Conservation (phyloP, 2,888 invertebrate genomes). For the Julus scandinavius region DNA sequence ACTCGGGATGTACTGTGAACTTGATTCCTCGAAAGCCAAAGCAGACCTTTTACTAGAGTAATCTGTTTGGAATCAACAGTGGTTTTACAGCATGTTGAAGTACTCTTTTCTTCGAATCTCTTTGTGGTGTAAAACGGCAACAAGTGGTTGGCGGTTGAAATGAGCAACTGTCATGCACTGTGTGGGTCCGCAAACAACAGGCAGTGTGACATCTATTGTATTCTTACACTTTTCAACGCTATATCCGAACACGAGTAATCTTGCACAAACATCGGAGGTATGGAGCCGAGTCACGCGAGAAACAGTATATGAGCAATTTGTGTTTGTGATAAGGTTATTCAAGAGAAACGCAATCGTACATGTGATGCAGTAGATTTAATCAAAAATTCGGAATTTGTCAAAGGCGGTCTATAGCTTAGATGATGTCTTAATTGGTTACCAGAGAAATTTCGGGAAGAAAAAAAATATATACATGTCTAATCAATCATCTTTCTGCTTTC, state of each 20-base stretch:
- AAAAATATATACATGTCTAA: too few relatives aligned
- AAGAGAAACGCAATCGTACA: not conserved
- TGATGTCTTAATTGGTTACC: too few relatives aligned
- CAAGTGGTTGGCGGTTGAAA: conserved; percentile 15
- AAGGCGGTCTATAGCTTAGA: not conserved
- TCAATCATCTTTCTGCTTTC: too few relatives aligned
- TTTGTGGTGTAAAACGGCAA: conserved; percentile 8
- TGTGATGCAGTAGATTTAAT: not conserved
- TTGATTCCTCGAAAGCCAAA: not conserved
- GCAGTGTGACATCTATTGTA: not conserved
- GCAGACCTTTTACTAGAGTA: not conserved
- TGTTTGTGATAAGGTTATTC: not conserved
- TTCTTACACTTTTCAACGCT: not conserved
- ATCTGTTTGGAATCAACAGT: not conserved
- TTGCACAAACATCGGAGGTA: not conserved
- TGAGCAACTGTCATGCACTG: not conserved
- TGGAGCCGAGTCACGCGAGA: not conserved
- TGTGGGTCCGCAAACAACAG: not conserved
- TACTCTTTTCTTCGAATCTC: conserved; percentile 20
- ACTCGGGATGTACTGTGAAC: not conserved
- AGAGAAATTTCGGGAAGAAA: too few relatives aligned
- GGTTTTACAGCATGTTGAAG: not conserved
- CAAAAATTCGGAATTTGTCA: conserved; percentile 20
- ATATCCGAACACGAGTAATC: not conserved
- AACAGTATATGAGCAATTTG: not conserved